Conservation (phyloP, 1,140 invertebrate genomes). For the Drosophila pruinosa region DNA sequence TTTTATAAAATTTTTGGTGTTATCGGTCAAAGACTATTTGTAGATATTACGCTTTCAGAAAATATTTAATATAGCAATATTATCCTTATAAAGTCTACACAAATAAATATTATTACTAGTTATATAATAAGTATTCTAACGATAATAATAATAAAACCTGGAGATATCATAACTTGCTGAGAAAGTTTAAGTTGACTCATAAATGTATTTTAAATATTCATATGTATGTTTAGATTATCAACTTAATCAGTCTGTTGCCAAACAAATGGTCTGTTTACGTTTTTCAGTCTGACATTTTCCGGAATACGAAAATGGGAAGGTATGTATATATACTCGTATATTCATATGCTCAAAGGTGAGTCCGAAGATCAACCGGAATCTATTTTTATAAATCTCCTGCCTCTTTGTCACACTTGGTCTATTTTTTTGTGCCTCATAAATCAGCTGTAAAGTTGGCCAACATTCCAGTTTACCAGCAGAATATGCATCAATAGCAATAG, state of each 20-base stretch:
- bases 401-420: no score
- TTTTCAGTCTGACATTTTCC: conserved; percentile 7
- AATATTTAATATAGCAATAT: no score
- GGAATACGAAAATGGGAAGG: background rate
- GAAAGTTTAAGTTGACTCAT: no score
- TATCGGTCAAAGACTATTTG: no score
- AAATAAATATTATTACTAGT: no score
- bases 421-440: background rate
- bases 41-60: no score
- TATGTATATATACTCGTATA: background rate
- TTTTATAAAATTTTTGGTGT: no score
- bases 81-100: background rate
- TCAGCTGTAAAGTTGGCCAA: conserved; percentile 49
- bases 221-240: conserved; percentile 31
- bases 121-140: no score
- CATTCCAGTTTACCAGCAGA: conserved; percentile 36
- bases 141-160: no score
- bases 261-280: conserved; percentile 33
- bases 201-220: conserved; percentile 19
- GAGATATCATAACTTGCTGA: no score
- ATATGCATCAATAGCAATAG: conserved; percentile 26
- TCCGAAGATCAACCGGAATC: conserved; percentile 21
- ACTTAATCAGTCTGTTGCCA: conserved; percentile 52
- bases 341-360: conserved; percentile 27
- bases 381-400: conserved; percentile 33